Base-by-base conservation (phyloP, 2,888 invertebrate genomes). In the Caenorhabditis sulstoni region DNA sequence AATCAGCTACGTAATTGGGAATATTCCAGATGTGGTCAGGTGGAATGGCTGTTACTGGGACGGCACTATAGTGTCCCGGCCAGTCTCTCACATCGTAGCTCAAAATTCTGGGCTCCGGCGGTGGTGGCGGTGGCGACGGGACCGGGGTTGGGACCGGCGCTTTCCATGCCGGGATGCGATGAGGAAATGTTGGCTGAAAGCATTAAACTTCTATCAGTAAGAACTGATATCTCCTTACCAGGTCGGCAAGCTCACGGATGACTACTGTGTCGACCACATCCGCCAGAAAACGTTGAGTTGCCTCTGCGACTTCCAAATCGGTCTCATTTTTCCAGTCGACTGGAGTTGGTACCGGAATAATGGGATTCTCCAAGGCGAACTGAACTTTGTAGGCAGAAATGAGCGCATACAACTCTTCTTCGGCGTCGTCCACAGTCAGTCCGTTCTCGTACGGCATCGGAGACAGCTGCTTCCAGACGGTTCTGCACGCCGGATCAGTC, bases 231-330 rank as follows among this genome's bases (percentile, higher is more conserved):
- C 14, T 3, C 55, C 62, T 64, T 37, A 71, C 71, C 23, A 55
- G 29, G 11, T 49, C 71, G 2, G 57, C n/a, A 0, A 57, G 16
- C 8, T 71, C 71, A 0, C 71, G 22, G 11, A 64, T 11, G 4
- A 71, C 71, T 3, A 71, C 57, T 0, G 62, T 64, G 16, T 71
- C 71, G 2, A 71, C 14, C 1, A 71, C 22, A 64, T 71, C 71
- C 0, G 39, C 22, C 57, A 64, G n/a, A 23, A 47, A 64, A 14
- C 64, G 18, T 14, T 55, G 16, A 0, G 57, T 18, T 5, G 44
- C 45, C 9, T 12, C 57, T 20, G 0, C 44, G 3, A 62, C 50
- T 7, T 71, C 71, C 18, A 1, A 8, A 0, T 16, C 5, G 1
- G 14, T 57, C 7, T 62, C 62, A 0, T 9, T 9, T 4, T n/a